phyloP scores from a whole-genome alignment of 2,797 vertebrate species.

The Chelidonichthys spinosus region DNA sequence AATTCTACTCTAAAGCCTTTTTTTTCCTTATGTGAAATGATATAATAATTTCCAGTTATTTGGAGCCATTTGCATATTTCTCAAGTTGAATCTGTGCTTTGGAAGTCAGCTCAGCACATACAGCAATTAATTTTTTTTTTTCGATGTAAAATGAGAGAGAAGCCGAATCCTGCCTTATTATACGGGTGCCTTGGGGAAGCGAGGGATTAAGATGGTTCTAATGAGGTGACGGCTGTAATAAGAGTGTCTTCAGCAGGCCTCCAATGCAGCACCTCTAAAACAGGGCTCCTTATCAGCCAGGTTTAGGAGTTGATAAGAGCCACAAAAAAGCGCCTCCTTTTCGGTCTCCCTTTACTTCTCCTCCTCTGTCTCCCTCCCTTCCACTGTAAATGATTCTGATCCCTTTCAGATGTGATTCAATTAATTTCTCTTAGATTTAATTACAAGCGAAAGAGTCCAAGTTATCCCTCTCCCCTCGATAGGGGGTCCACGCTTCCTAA shows the following conservation, averaged over 20 bases:
- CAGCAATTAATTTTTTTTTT: constrained; percentile 82
- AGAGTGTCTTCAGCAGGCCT: constrained; percentile 83
- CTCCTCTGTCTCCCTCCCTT: constrained; percentile 74
- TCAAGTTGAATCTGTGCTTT: constrained; percentile 68
- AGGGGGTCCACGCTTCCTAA: constrained; percentile 83
- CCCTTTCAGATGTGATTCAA: constrained; percentile 88
- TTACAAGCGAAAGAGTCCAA: constrained; percentile 86
- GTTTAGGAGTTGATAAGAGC: constrained; percentile 79
- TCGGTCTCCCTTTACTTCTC: constrained; percentile 66
- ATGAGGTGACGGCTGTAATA: constrained; percentile 88
- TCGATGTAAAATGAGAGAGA: constrained; percentile 80
- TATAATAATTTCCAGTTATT: constrained; percentile 48
- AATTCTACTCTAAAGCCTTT: constrained; percentile 41
- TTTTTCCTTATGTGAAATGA: constrained; percentile 28
- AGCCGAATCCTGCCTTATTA: constrained; percentile 84
- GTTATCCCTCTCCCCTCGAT: constrained; percentile 82
- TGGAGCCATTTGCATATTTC: constrained; percentile 56
- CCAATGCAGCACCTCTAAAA: constrained; percentile 75
- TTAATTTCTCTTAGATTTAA: constrained; percentile 90
- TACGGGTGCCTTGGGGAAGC: constrained; percentile 80
- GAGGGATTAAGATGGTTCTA: constrained; percentile 86
- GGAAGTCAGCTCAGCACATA: constrained; percentile 73
- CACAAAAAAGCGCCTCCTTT: constrained; percentile 45
- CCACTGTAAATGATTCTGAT: constrained; percentile 85
- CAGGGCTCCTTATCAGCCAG: constrained; percentile 79